These are phyloP conservation scores for Smittia sp. DNA, from an alignment of 2,888 invertebrate genomes.

Conservation along the genomic window DNA sequence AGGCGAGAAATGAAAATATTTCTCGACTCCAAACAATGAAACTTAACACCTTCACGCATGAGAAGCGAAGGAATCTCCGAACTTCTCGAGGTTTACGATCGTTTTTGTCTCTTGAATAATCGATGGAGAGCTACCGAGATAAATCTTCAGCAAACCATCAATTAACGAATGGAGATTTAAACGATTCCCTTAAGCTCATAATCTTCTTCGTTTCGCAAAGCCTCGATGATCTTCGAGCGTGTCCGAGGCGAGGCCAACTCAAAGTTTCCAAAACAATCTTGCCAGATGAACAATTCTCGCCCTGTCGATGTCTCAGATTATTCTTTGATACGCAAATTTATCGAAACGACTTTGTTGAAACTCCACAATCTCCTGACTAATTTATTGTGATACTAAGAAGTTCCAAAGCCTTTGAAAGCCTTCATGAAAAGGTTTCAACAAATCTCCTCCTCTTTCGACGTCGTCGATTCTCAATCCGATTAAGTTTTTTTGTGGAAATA, in stretches of 20 bases:
- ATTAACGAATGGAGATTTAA: slow-evolving; percentile 9
- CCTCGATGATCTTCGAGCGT: neutral
- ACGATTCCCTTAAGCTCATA: slow-evolving; percentile 1
- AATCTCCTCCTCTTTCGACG: slow-evolving; percentile 11
- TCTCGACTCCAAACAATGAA: slow-evolving; percentile 4
- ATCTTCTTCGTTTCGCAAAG: neutral
- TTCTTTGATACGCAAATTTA: slow-evolving; percentile 1
- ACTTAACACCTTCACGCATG: neutral
- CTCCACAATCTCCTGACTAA: slow-evolving; percentile 1
- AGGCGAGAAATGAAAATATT: neutral
- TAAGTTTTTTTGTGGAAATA: slow-evolving; percentile 13
- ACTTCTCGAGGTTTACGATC: neutral
- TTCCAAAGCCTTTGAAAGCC: neutral
- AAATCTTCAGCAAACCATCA: slow-evolving; percentile 10
- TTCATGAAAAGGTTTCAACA: neutral
- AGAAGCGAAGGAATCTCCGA: neutral
- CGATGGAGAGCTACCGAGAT: slow-evolving; percentile 8
- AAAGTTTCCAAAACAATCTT: neutral
- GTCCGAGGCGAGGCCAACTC: neutral
- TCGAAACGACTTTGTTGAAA: neutral
- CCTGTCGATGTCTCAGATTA: neutral
- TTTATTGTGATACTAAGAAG: slow-evolving; percentile 14
- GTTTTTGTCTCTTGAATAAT: neutral
- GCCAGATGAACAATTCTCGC: neutral
- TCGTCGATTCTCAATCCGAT: slow-evolving; percentile 17